Percentiles rank a stretch among this genome's conserved stretches.
Evolutionary conservation across 2,113 vertebrate species (phyloP).

Genomic region (rat (Rattus norvegicus)): DNA sequence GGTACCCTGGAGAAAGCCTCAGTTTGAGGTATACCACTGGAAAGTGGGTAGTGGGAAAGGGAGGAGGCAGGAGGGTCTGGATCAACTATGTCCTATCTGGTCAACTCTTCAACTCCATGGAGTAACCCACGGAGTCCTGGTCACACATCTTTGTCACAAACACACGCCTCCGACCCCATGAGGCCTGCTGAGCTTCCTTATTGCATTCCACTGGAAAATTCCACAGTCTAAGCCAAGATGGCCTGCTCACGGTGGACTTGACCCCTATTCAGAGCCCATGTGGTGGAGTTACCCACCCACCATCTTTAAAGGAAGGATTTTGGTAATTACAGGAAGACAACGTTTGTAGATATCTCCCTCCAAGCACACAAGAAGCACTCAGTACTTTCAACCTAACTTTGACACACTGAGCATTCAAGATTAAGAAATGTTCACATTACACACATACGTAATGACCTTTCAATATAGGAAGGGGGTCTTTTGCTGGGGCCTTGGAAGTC

Average conservation of each 20-base stretch:
- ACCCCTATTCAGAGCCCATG: background rate
- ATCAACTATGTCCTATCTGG: background rate
- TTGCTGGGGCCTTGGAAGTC: constrained; percentile 69
- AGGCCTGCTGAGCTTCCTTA: background rate
- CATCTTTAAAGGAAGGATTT: background rate
- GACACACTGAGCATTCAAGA: background rate
- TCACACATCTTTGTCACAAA: background rate
- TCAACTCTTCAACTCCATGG: background rate
- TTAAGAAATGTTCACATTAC: constrained; percentile 71
- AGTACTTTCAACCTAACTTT: background rate
- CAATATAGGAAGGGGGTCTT: constrained; percentile 64
- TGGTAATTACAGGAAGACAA: background rate
- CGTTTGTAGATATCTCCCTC: background rate
- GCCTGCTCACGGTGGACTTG: background rate
- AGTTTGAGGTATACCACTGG: background rate
- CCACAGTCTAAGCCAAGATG: background rate
- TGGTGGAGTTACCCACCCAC: background rate
- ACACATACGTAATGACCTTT: constrained; percentile 66
- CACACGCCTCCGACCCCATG: background rate
- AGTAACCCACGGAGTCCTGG: background rate
- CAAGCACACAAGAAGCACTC: background rate
- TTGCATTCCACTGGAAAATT: background rate
- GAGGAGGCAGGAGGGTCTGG: no score
- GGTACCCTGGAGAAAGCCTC: background rate
- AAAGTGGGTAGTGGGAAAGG: background rate